These are phyloP conservation scores for Diarsia rubi DNA, from an alignment of 2,888 invertebrate genomes.

Conservation along the genomic window DNA sequence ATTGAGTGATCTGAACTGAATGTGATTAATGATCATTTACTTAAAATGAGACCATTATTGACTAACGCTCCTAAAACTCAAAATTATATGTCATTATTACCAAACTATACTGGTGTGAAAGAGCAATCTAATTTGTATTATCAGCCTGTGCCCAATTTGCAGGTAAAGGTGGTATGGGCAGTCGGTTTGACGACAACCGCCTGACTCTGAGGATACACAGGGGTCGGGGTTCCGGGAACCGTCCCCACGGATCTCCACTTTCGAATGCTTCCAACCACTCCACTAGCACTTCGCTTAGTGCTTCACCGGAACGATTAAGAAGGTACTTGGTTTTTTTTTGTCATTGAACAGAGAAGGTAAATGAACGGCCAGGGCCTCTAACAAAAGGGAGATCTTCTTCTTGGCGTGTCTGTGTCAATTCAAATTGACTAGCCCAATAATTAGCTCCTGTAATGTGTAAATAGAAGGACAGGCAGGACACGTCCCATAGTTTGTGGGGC, in stretches of 20 bases:
- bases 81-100: not conserved
- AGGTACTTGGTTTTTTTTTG: conserved; percentile 72
- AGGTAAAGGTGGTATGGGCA: conserved; percentile 93
- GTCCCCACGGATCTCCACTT: conserved; percentile 93
- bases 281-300: conserved; percentile 92
- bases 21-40: not conserved
- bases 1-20: not conserved
- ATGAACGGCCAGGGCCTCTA: not conserved
- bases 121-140: conserved; percentile 51
- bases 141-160: conserved; percentile 58
- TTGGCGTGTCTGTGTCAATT: too few relatives aligned
- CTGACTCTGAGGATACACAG: conserved; percentile 97
- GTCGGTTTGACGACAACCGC: conserved; percentile 97
- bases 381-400: not conserved
- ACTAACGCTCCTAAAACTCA: not conserved
- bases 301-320: conserved; percentile 91
- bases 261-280: conserved; percentile 93
- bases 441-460: too few relatives aligned
- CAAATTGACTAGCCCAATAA: too few relatives aligned
- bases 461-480: too few relatives aligned
- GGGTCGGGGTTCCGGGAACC: conserved; percentile 94
- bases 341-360: not conserved
- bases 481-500: too few relatives aligned
- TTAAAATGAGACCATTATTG: conserved; percentile 1
- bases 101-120: conserved; percentile 36